Base-by-base conservation (phyloP, 1,140 invertebrate genomes). In the Penaeus chinensis region DNA sequence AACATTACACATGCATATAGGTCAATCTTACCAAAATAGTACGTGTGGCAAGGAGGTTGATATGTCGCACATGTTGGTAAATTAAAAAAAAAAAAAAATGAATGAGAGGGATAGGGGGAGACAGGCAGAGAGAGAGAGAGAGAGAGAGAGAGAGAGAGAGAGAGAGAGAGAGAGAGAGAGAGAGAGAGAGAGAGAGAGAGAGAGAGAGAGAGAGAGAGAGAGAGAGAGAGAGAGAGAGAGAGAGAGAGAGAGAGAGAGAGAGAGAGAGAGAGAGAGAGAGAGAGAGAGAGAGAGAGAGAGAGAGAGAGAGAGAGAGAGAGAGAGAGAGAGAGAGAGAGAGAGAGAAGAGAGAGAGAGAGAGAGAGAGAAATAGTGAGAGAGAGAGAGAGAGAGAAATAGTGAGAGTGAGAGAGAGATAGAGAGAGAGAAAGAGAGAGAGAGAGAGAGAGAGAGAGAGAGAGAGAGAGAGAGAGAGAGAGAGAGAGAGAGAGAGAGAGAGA, bases 251-350 rank as follows among this genome's bases (percentile, higher is more conserved):
- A 7, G 24, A 24, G 65, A 66, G 65, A 24, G 24, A 24, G 65
- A 66, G 65, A 24, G 24, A 24, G 65, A 66, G 65, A 24, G 24
- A 24, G 65, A 66, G 65, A 24, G 24, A 24, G 65, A 66, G 65
- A 24, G 24, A 24, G 65, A 66, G 65, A 66, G 65, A 66, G 65
- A 66, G 65, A 66, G 65, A 66, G 65, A 66, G 65, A 66, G 65
- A 66, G 65, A 66, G 65, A 66, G 65, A 66, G 65, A 66, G 65
- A 66, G 65, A 66, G 65, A 66, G 65, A 66, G 65, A 66, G 65
- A 66, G 65, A 66, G 65, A 66, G 65, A 66, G 65, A 2, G 7
- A 3, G 65, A 24, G 65, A 2, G 7, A 7, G 7, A 7, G 7
- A 7, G 7, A 7, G 7, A 7, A 66, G 65, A 24, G 65, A 24